Evolutionary conservation across 2,113 vertebrate species (phyloP), one percentile per base, ranked within the genome.

Genomic region (Okapia johnstoni): DNA sequence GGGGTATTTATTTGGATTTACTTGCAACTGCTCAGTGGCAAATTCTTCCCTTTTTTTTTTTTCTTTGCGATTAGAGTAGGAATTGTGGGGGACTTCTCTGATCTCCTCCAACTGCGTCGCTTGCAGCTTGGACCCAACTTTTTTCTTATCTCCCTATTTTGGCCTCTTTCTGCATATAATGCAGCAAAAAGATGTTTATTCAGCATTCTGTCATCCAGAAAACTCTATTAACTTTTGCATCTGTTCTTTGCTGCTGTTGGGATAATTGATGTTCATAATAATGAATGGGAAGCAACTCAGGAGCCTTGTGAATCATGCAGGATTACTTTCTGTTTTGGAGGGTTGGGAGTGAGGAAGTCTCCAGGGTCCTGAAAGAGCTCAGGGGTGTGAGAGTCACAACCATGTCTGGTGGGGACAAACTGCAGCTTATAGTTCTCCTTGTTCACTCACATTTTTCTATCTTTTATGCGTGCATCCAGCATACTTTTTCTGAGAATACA

Each of bases 151-250:
- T 54, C 66, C 23, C 25, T 26, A 48, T 89, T 93, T 76, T 48
- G 33, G 26, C 61, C 25, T 85, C 57, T 84, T 94, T 79, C 30
- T 19, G 28, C 66, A 26, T 28, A n/a, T 61, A 54, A 43, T 25
- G 23, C 43, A 46, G 85, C 33, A 60, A 76, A n/a, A 50, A 61
- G 87, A 50, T 63, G 61, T 97, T 93, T 90, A 52, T 46, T 40
- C 40, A 80, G 48, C 55, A 88, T 76, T 87, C 88, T 93, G n/a
- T 92, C 95, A 95, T 95, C 58, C 95, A 92, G 90, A 96, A 97
- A 93, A 80, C 61, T 85, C 88, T 43, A 48, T 93, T 96, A 92
- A 96, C 8, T 84, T 91, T 33, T 55, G 85, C 80, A 92, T 95
- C 84, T 97, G 84, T 80, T 88, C 50, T 85, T 94, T 87, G 57